Conservation (phyloP, 2,113 vertebrate genomes). For the Paraplagusia blochii region DNA sequence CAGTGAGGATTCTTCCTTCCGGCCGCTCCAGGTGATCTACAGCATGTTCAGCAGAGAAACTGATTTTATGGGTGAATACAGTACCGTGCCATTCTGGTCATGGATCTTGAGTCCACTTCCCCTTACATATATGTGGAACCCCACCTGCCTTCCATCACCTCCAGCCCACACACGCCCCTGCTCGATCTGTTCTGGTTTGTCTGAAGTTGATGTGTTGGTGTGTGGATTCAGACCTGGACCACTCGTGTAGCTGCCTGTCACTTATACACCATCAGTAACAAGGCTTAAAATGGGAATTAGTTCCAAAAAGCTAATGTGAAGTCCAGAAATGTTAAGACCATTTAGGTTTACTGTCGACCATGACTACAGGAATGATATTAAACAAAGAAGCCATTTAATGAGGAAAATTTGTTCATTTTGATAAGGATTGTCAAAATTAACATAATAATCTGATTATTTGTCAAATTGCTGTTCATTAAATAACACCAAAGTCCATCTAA, state of each 20-base stretch:
- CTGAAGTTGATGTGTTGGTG: conserved; percentile 12
- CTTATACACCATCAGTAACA: conserved; percentile 43
- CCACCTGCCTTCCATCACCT: conserved; percentile 4
- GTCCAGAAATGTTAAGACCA: neutral
- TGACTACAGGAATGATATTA: no score
- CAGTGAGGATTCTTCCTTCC: conserved; percentile 5
- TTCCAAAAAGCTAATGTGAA: neutral
- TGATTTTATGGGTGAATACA: conserved; percentile 22
- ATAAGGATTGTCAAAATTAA: no score
- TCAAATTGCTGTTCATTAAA: no score
- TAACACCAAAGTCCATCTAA: no score
- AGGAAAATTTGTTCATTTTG: no score
- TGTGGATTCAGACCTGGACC: conserved; percentile 42
- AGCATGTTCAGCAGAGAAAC: conserved; percentile 16
- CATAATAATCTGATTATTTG: no score
- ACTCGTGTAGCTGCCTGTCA: conserved; percentile 8
- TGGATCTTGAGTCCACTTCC: neutral
- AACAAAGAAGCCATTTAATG: no score
- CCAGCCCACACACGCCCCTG: conserved; percentile 4
- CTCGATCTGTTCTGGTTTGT: conserved; percentile 21
- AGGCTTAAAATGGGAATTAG: conserved; percentile 17
- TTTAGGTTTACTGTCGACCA: neutral
- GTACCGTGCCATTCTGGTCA: conserved; percentile 21
- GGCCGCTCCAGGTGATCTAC: conserved; percentile 20
- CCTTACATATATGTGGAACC: neutral